Percentiles rank a stretch among this genome's conserved stretches.
phyloP scores from a whole-genome alignment of 2,888 invertebrate genomes.

The Gastrophysa polygoni region DNA sequence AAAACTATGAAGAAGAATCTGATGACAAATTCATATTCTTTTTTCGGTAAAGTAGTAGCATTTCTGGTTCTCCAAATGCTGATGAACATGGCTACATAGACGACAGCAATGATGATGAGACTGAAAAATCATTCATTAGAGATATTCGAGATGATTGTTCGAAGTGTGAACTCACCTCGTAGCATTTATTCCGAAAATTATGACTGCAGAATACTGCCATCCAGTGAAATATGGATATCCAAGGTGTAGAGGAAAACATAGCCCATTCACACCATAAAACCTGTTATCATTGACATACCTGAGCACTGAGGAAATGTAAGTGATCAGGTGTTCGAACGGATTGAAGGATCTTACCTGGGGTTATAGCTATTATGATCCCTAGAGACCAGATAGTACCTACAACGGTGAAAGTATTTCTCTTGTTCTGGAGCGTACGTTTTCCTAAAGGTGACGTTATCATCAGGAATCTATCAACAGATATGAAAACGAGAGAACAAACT shows the following conservation, averaged over 20 bases:
- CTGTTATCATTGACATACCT: constrained; percentile 38
- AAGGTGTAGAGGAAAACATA: constrained; percentile 74
- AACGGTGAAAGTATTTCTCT: constrained; percentile 61
- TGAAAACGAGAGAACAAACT: constrained; percentile 70
- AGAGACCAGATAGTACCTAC: constrained; percentile 66
- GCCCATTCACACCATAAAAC: constrained; percentile 71
- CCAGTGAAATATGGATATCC: constrained; percentile 70
- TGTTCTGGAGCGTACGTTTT: constrained; percentile 62
- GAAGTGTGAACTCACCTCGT: constrained; percentile 57
- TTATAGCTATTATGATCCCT: constrained; percentile 65
- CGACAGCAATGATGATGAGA: constrained; percentile 63
- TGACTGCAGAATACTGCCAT: constrained; percentile 74
- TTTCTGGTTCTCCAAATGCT: constrained; percentile 68
- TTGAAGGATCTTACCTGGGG: constrained; percentile 60
- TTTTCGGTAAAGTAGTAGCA: constrained; percentile 63
- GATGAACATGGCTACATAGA: constrained; percentile 67
- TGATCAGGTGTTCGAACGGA: background rate
- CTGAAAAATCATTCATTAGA: constrained; percentile 48
- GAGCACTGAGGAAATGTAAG: background rate
- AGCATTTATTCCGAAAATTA: constrained; percentile 71
- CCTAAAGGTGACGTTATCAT: constrained; percentile 67
- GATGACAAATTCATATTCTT: constrained; percentile 69
- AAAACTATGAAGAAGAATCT: constrained; percentile 73
- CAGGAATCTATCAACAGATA: constrained; percentile 72
- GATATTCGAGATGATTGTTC: background rate